Evolutionary conservation across 2,888 invertebrate genomes (phyloP), one percentile per base, ranked within the genome.

Genomic region (Eudemis profundana): DNA sequence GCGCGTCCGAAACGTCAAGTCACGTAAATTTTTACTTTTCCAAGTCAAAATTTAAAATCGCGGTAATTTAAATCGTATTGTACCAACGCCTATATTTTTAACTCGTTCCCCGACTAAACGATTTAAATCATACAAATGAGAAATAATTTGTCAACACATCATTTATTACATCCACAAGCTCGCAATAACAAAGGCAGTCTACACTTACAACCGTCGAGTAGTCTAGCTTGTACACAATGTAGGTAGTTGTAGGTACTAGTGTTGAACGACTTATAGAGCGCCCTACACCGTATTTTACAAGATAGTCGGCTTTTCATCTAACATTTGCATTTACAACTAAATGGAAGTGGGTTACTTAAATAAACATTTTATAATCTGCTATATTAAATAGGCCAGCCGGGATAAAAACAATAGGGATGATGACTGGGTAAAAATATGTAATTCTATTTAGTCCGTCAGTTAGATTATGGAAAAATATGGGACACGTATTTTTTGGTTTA

Each of bases 151-250:
- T 76, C 72, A 77, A 78, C 77, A 78, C 75, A 75, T 76, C 74
- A 63, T 83, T 83, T 83, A 83, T 81, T 82, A 77, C 67, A 69
- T 70, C 72, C 68, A 70, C 73, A 74, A 77, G 70, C 77, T 77
- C 67, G 68, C 69, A 70, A 72, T 69, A 73, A 72, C 63, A 70
- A 68, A 70, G 69, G 70, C 72, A 74, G 71, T 72, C 67, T 74
- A 74, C 68, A 72, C 69, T 68, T 71, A 69, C 70, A 70, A 73
- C 46, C 64, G 61, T 69, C 61, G 63, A 68, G 64, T 62, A 57
- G 66, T 46, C 17, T 70, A 72, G 59, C 60, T 65, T 40, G 38
- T 40, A 65, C 61, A 54, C 47, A 33, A 36, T 36, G 47, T 38
- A 33, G 33, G 12, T 33, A 33, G 8, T 33, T 33, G 36, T 56